A percentile compares a stretch with the other conserved stretches of the same genome.
Conservation (phyloP, 2,888 invertebrate genomes). For the Diloba caeruleocephala region DNA sequence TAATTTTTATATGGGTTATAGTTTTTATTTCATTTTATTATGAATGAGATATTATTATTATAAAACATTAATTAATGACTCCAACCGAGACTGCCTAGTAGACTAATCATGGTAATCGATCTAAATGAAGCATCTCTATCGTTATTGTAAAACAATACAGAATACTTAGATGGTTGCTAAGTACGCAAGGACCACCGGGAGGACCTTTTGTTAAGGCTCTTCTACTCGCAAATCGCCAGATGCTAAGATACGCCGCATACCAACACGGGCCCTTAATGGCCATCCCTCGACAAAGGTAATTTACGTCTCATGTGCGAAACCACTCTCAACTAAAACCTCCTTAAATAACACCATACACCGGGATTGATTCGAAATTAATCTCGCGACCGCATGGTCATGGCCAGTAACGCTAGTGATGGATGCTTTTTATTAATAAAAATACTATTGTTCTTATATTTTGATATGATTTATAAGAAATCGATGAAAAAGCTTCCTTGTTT, state of each 20-base stretch:
- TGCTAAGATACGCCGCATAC: constrained; percentile 84
- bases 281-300: constrained; percentile 82
- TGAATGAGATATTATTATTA: constrained; percentile 32
- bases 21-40: constrained; percentile 49
- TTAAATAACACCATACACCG: constrained; percentile 84
- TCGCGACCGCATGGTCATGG: constrained; percentile 70
- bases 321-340: constrained; percentile 86
- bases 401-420: constrained; percentile 66
- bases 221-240: constrained; percentile 85
- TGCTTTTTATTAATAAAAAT: constrained; percentile 61
- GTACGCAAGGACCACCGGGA: constrained; percentile 82
- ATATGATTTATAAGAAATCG: constrained; percentile 52
- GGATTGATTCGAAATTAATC: constrained; percentile 86
- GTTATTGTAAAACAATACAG: constrained; percentile 69
- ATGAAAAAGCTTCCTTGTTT: constrained; percentile 40
- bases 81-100: constrained; percentile 6
- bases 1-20: constrained; percentile 68
- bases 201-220: constrained; percentile 81
- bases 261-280: constrained; percentile 83
- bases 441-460: constrained; percentile 28
- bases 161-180: constrained; percentile 70
- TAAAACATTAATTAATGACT: constrained; percentile 34
- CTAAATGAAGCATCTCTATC: constrained; percentile 43
- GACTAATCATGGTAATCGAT: constrained; percentile 42
- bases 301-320: constrained; percentile 87